Base-by-base conservation (phyloP, 2,797 vertebrate species). In the Sebastes oblongus region DNA sequence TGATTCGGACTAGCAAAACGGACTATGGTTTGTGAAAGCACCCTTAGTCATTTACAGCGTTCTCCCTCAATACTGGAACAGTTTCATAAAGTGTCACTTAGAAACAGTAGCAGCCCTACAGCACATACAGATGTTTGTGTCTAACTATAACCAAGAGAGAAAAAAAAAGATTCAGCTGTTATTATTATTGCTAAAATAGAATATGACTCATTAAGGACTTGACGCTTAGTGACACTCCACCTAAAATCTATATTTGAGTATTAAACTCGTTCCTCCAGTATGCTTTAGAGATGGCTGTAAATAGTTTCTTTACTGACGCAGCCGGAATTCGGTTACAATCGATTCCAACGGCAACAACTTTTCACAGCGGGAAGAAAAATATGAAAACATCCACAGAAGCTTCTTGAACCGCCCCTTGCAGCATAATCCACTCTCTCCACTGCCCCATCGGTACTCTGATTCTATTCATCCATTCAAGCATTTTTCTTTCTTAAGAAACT, bases 201-300 rank as follows among this genome's bases (percentile, higher is more conserved):
- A 55, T 22, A 34, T 81, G 66, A 80, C 5, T 78, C 54, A 80
- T 32, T 60, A 60, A 62, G 22, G 12, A 66, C n/a, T 29, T 18
- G 6, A 64, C 59, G 54, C 42, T 65, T 4, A 10, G 6, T 11
- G 42, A 65, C 16, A n/a, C 58, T 68, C 25, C 66, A 29, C 60
- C 74, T 29, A 14, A 68, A 74, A 52, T 52, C 27, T 56, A 6
- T 18, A 18, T 69, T 34, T 42, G 16, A 71, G 25, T 29, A 60
- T 73, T 16, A 67, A 36, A 64, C 32, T 5, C 8, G 10, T 27
- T 72, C 20, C 32, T 39, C 34, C 34, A 8, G 27, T 12, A 39
- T 34, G 62, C 9, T 50, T 24, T 36, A 34, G 64, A 67, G 27
- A 24, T 8, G 20, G 36, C 30, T 66, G 9, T 42, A 20, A 73